Conservation (phyloP, 2,797 vertebrate species). For the Glyptemys insculpta region DNA sequence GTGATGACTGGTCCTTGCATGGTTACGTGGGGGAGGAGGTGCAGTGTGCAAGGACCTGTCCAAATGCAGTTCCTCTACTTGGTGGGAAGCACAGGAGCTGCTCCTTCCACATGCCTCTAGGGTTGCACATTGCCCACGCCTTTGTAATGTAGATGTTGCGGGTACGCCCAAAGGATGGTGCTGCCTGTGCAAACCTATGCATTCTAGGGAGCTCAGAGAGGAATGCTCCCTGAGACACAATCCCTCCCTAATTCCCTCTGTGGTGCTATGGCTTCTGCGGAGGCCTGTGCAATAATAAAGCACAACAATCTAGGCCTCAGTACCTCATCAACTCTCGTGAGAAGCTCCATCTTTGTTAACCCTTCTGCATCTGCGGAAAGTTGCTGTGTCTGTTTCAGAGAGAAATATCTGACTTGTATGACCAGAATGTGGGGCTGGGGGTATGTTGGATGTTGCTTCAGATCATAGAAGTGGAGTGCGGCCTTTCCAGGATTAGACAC, state of each 20-base stretch:
- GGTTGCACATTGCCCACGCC: background rate
- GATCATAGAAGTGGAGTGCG: rapidly evolving
- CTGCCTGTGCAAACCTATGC: constrained; percentile 9
- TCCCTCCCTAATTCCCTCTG: constrained; percentile 66
- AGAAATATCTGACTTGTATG: background rate
- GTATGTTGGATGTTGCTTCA: rapidly evolving
- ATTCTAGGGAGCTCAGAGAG: constrained; percentile 26
- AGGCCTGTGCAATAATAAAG: constrained; percentile 64
- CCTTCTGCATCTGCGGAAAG: background rate
- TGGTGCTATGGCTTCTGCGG: constrained; percentile 18
- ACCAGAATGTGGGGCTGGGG: background rate
- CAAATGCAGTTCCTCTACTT: background rate
- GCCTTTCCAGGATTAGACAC: background rate
- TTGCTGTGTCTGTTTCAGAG: background rate
- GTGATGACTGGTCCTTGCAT: background rate
- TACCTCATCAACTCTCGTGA: background rate
- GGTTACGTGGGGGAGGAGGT: background rate
- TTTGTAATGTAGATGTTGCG: constrained; percentile 33
- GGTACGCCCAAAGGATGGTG: background rate
- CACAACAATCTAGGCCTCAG: constrained; percentile 56
- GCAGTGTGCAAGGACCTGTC: background rate
- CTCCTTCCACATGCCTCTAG: background rate
- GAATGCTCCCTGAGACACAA: constrained; percentile 49
- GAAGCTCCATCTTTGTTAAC: constrained; percentile 43
- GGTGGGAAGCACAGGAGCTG: rapidly evolving